A percentile compares a stretch with the other conserved stretches of the same genome.
Conservation (phyloP, 2,113 vertebrate genomes). For the Trochalopteron elliotii region DNA sequence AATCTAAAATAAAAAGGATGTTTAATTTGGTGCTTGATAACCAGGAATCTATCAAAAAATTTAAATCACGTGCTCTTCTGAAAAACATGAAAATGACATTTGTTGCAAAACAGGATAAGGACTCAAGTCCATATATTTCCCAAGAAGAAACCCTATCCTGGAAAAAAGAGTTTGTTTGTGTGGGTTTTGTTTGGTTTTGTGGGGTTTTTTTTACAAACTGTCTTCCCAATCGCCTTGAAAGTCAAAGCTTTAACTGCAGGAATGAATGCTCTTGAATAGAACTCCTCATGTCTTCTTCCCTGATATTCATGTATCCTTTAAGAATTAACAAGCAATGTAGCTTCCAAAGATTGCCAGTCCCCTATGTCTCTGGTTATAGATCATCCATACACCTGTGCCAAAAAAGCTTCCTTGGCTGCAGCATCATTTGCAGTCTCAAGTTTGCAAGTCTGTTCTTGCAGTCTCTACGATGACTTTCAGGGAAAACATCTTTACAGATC, state of each 20-base stretch:
- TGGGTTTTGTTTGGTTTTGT: background rate
- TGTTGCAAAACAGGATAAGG: background rate
- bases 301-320: background rate
- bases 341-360: background rate
- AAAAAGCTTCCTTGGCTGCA: background rate
- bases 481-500: background rate
- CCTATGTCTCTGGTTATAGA: background rate
- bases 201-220: background rate
- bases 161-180: background rate
- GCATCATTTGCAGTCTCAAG: background rate
- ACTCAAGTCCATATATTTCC: background rate
- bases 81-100: background rate
- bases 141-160: background rate
- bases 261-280: background rate
- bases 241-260: background rate
- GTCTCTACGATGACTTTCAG: background rate
- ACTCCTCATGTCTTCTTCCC: background rate
- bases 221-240: background rate
- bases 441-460: background rate
- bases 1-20: background rate
- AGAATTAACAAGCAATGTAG: background rate
- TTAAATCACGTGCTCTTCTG: background rate
- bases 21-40: background rate
- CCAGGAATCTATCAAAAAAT: background rate
- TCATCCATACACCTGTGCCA: background rate